Percentiles rank a stretch among this genome's conserved stretches.
phyloP scores from a whole-genome alignment of 2,113 vertebrate species.

The Triplophysa rosa region DNA sequence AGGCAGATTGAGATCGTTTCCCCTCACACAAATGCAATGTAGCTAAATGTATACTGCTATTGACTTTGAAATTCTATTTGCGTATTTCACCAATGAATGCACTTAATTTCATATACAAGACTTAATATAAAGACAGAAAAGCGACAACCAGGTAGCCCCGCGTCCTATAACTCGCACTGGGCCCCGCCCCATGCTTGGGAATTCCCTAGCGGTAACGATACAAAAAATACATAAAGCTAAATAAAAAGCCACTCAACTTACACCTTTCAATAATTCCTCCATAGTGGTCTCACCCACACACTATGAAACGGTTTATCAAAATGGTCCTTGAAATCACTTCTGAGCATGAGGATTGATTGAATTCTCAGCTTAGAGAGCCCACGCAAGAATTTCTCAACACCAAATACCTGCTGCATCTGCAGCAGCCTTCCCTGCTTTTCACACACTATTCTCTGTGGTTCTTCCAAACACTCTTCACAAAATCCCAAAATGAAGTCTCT shows the following conservation, averaged over 20 bases:
- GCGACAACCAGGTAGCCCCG: too few relatives aligned
- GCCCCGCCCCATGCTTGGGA: too few relatives aligned
- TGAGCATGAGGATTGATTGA: background rate
- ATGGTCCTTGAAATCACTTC: background rate
- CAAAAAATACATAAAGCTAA: background rate
- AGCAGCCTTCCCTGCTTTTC: background rate
- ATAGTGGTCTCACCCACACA: background rate
- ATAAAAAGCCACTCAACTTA: background rate
- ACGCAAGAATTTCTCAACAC: constrained; percentile 1
- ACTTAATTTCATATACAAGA: too few relatives aligned
- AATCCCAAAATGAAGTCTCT: background rate
- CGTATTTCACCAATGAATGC: too few relatives aligned
- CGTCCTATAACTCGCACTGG: too few relatives aligned
- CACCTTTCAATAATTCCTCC: background rate
- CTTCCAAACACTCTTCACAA: background rate
- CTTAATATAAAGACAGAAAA: too few relatives aligned
- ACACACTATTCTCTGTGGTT: background rate
- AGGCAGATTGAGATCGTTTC: too few relatives aligned
- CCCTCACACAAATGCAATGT: too few relatives aligned
- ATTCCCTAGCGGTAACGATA: too few relatives aligned
- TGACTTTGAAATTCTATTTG: too few relatives aligned
- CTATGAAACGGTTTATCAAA: background rate
- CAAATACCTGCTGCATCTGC: constrained; percentile 2
- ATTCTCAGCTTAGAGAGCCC: background rate
- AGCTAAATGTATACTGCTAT: too few relatives aligned